phyloP scores from a whole-genome alignment of 2,888 invertebrate genomes.

The Resseliella maxima region DNA sequence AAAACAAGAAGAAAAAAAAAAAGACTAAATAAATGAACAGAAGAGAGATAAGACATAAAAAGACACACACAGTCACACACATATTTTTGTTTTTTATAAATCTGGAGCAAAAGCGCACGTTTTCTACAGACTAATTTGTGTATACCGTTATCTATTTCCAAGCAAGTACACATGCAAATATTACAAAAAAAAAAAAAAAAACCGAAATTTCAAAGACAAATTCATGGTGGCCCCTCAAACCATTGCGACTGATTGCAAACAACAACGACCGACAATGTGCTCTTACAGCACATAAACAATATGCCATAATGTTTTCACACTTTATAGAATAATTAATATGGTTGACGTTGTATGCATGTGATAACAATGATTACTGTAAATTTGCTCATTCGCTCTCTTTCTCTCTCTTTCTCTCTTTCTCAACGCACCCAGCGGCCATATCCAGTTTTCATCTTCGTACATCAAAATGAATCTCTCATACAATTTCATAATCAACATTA shows the following conservation, averaged over 20 bases:
- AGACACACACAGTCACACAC: too few relatives aligned
- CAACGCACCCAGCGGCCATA: too few relatives aligned
- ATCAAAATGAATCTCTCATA: too few relatives aligned
- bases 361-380: slow-evolving; percentile 28
- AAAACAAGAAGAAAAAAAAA: background rate
- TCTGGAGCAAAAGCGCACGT: slow-evolving; percentile 1
- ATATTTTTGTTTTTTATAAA: background rate
- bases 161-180: background rate
- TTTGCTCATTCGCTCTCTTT: background rate
- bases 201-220: slow-evolving; percentile 5
- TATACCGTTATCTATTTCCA: background rate
- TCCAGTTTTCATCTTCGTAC: too few relatives aligned
- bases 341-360: slow-evolving; percentile 1
- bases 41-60: too few relatives aligned
- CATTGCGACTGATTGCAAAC: background rate
- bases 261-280: background rate
- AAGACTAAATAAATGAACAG: too few relatives aligned
- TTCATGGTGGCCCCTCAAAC: background rate
- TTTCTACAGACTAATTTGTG: slow-evolving; percentile 32
- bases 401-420: background rate
- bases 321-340: slow-evolving; percentile 45
- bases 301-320: slow-evolving; percentile 42
- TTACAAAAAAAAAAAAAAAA: too few relatives aligned
- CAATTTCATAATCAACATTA: background rate
- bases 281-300: background rate